These are phyloP conservation scores for Drosophila nr. perissopoda DNA, from an alignment of 2,888 invertebrate species.

Conservation along the genomic window DNA sequence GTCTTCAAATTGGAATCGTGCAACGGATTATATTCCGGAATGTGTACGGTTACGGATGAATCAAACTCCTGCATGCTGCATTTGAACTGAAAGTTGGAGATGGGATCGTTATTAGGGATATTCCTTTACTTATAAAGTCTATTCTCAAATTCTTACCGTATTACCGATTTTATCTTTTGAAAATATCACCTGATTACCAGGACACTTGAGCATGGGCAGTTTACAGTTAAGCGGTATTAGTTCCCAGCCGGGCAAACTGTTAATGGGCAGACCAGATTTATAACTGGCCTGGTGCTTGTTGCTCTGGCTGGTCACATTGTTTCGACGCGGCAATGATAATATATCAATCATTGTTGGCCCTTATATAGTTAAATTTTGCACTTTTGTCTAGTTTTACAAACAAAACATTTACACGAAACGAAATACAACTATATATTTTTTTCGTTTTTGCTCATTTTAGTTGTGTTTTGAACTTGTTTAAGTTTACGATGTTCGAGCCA, in stretches of 20 bases:
- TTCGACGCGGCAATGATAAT: constrained; percentile 77
- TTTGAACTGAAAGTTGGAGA: constrained; percentile 62
- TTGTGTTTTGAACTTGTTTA: not conserved
- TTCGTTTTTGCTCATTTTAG: constrained; percentile 5
- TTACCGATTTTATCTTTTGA: constrained; percentile 84
- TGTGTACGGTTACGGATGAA: constrained; percentile 69
- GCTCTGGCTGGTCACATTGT: constrained; percentile 61
- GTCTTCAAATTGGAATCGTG: constrained; percentile 87
- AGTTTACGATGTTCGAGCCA: not conserved
- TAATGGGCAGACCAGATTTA: constrained; percentile 82
- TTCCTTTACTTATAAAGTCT: not conserved
- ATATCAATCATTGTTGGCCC: constrained; percentile 76
- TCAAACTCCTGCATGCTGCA: constrained; percentile 80
- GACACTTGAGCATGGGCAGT: constrained; percentile 84
- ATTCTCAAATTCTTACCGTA: constrained; percentile 61
- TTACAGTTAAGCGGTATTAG: constrained; percentile 82
- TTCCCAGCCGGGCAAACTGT: constrained; percentile 84
- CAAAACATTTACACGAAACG: constrained; percentile 25
- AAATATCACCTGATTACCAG: constrained; percentile 84
- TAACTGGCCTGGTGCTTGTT: constrained; percentile 65
- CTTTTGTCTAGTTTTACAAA: not conserved
- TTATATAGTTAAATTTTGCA: constrained; percentile 21
- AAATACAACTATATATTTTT: not conserved
- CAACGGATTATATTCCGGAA: constrained; percentile 86
- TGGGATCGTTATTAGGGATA: not conserved